A percentile compares a stretch with the other conserved stretches of the same genome.
Conservation (phyloP, 2,888 invertebrate genomes). For the Plagodis dolabraria region DNA sequence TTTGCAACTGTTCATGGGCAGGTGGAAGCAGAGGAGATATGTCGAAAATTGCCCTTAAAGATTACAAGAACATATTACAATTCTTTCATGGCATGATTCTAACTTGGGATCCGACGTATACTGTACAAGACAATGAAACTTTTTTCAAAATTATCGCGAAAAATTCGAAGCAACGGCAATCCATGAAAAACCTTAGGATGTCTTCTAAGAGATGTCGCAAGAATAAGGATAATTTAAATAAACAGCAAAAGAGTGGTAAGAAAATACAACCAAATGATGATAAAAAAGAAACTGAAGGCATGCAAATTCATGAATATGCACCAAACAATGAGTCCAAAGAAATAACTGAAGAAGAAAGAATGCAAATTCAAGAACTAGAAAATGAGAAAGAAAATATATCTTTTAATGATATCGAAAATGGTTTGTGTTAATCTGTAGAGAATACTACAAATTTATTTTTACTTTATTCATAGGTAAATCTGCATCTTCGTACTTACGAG, state of each 20-base stretch:
- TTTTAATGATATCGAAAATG: too few species aligned
- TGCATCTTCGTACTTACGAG: too few species aligned
- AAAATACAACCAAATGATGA: background rate
- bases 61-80: background rate
- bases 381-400: too few species aligned
- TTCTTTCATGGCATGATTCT: background rate
- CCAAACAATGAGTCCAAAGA: background rate
- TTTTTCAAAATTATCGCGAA: background rate
- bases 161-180: background rate
- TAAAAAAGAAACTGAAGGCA: background rate
- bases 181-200: conserved; percentile 1
- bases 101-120: background rate
- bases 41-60: conserved; percentile 4
- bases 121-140: too few species aligned
- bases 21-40: conserved; percentile 15
- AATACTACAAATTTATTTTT: too few species aligned
- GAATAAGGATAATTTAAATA: background rate
- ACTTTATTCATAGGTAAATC: too few species aligned
- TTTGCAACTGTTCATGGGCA: conserved; percentile 18
- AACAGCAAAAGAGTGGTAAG: background rate
- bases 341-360: background rate
- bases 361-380: too few species aligned
- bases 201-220: background rate
- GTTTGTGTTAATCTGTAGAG: too few species aligned
- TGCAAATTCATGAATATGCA: background rate